These are phyloP conservation scores for Mactra quadrangularis DNA, from an alignment of 1,140 invertebrate genomes.

Conservation along the genomic window DNA sequence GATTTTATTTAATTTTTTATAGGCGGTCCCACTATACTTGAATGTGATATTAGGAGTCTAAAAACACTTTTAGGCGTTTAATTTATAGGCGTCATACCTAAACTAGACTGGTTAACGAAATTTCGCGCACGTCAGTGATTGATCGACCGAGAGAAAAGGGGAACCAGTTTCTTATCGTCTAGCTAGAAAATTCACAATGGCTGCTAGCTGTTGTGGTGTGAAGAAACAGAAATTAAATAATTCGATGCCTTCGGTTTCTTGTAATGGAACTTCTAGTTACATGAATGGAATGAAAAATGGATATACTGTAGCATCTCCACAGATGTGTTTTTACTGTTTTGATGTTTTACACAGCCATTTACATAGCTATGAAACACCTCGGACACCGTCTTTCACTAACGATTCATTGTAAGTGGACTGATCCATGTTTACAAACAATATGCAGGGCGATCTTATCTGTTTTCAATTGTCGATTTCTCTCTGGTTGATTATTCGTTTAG, in stretches of 20 bases:
- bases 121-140: no score
- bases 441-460: neutral
- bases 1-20: no score
- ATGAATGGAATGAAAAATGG: constrained; percentile 85
- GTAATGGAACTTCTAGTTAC: constrained; percentile 84
- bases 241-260: constrained; percentile 85
- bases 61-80: no score
- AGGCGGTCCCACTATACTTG: no score
- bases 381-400: constrained; percentile 94
- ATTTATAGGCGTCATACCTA: no score
- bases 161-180: constrained; percentile 11
- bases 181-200: constrained; percentile 86
- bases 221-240: constrained; percentile 95
- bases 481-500: neutral
- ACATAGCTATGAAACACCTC: constrained; percentile 95
- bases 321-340: constrained; percentile 99
- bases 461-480: neutral
- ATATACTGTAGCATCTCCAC: constrained; percentile 91
- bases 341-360: constrained; percentile 97
- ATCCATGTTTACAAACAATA: constrained; percentile 61
- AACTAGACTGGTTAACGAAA: no score
- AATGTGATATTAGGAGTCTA: no score
- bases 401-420: constrained; percentile 94
- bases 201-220: constrained; percentile 93
- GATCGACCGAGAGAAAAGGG: no score